Percentiles rank a stretch among this genome's conserved stretches.
phyloP scores from a whole-genome alignment of 2,113 vertebrate species.

The Lophius piscatorius region DNA sequence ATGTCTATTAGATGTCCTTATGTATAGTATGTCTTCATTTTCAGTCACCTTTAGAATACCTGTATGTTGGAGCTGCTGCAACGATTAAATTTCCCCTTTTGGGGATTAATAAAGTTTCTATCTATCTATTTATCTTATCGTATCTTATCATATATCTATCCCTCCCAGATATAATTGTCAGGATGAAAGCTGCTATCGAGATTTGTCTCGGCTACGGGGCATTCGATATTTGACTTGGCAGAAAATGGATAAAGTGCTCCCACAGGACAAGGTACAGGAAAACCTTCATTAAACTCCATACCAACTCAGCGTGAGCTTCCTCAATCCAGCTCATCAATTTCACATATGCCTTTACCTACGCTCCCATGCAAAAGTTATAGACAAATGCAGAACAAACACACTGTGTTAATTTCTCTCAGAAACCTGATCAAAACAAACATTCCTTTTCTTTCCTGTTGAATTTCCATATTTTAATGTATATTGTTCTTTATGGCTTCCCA shows the following conservation, averaged over 20 bases:
- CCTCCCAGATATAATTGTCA: conserved; percentile 93
- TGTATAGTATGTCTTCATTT: too few relatives aligned
- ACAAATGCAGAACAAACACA: too few relatives aligned
- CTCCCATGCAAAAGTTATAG: too few relatives aligned
- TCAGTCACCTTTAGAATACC: too few relatives aligned
- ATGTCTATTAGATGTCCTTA: too few relatives aligned
- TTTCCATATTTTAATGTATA: not conserved
- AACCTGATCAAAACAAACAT: not conserved
- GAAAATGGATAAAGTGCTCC: conserved; percentile 89
- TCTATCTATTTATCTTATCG: too few relatives aligned
- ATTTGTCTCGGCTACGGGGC: conserved; percentile 94
- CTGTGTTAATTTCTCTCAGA: conserved; percentile 6
- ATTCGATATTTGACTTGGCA: conserved; percentile 93
- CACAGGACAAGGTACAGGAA: conserved; percentile 90
- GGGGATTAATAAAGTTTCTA: too few relatives aligned
- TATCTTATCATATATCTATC: too few relatives aligned
- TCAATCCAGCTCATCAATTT: conserved; percentile 11
- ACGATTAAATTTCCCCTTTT: too few relatives aligned
- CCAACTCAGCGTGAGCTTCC: conserved; percentile 12
- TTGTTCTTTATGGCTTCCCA: conserved; percentile 14
- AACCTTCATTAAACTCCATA: conserved; percentile 28
- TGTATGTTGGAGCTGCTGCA: too few relatives aligned
- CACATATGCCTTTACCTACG: too few relatives aligned
- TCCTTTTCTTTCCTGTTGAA: not conserved
- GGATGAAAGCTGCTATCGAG: conserved; percentile 95